Evolutionary conservation across 1,140 invertebrate species (phyloP).

Genomic region (Ectropis grisescens): DNA sequence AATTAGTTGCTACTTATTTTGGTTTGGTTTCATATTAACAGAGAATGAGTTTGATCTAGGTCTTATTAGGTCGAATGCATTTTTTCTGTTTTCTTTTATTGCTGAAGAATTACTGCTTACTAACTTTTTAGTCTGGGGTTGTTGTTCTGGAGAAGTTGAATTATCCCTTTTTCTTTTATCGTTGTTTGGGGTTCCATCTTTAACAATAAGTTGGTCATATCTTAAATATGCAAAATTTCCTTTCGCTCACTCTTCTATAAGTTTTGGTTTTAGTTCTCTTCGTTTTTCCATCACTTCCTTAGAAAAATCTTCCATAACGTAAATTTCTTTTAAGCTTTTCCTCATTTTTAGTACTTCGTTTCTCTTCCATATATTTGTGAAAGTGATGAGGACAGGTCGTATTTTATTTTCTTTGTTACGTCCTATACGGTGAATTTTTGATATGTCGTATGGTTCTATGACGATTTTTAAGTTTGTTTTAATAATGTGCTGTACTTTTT

Average conservation of each 20-base stretch:
- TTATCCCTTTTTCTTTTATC: constrained; percentile 22
- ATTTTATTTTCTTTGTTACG: constrained; percentile 7
- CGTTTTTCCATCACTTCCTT: constrained; percentile 22
- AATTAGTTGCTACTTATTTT: constrained; percentile 14
- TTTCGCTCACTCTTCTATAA: constrained; percentile 16
- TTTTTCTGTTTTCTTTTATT: not conserved
- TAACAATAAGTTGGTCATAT: constrained; percentile 20
- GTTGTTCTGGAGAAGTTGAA: constrained; percentile 10
- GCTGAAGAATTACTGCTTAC: constrained; percentile 1
- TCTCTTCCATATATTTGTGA: constrained; percentile 13
- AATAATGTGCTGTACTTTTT: constrained; percentile 5
- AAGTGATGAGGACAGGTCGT: constrained; percentile 10
- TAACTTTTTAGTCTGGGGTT: constrained; percentile 7
- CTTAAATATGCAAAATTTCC: constrained; percentile 16
- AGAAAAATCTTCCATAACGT: constrained; percentile 18
- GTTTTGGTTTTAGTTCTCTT: constrained; percentile 11
- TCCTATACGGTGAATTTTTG: constrained; percentile 14
- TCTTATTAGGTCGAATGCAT: not conserved
- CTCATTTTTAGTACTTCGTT: constrained; percentile 15
- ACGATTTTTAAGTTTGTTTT: constrained; percentile 9
- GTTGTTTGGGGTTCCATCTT: constrained; percentile 9
- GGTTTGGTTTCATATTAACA: constrained; percentile 7
- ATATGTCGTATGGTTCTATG: constrained; percentile 7
- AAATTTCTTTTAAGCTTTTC: constrained; percentile 12
- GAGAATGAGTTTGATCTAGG: constrained; percentile 1